phyloP scores from a whole-genome alignment of 1,140 invertebrate genomes.

The Lepeophtheirus salmonis region DNA sequence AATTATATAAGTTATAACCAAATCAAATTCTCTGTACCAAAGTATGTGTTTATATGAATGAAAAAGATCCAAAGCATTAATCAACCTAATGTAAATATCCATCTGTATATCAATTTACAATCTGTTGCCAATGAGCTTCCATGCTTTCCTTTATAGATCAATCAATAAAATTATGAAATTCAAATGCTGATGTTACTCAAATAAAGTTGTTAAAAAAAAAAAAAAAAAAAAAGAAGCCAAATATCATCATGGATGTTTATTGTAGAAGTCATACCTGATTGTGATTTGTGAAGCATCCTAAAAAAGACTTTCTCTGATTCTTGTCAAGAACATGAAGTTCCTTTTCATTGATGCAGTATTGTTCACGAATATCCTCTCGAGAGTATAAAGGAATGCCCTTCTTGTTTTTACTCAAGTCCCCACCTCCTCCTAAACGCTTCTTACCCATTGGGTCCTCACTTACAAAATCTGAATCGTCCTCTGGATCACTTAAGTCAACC shows the following conservation, averaged over 20 bases:
- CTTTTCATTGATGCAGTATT: conserved; percentile 78
- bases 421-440: conserved; percentile 18
- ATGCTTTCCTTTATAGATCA: too few species aligned
- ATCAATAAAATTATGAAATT: too few species aligned
- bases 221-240: too few species aligned
- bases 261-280: conserved; percentile 4
- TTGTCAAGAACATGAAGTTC: conserved; percentile 61
- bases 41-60: too few species aligned
- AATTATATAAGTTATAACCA: too few species aligned
- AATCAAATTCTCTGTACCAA: too few species aligned
- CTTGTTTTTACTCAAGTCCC: conserved; percentile 24
- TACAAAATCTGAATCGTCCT: conserved; percentile 10
- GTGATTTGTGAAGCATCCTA: conserved; percentile 19
- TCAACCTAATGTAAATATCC: too few species aligned
- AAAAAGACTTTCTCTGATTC: conserved; percentile 30
- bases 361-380: conserved; percentile 64
- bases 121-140: too few species aligned
- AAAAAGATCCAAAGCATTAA: too few species aligned
- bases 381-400: conserved; percentile 49
- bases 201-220: not conserved
- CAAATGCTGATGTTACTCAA: not conserved
- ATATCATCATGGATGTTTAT: too few species aligned
- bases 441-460: conserved; percentile 18
- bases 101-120: too few species aligned
- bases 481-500: conserved; percentile 12